These are phyloP conservation scores for Caenorhabditis imperialis DNA, from an alignment of 2,888 invertebrate species.

Conservation along the genomic window DNA sequence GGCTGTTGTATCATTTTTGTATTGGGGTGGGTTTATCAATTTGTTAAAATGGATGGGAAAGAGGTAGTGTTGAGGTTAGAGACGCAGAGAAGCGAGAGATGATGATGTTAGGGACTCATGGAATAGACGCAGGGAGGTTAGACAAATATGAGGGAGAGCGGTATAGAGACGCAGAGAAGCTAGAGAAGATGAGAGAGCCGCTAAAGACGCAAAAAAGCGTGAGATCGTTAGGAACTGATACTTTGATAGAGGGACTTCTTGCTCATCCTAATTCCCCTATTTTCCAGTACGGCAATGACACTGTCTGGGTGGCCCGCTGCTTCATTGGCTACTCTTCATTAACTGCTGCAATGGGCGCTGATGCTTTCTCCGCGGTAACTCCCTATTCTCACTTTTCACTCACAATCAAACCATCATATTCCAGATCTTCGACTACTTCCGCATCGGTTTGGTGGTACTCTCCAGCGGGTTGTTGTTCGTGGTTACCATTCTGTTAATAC, in stretches of 20 bases:
- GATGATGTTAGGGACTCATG: too few species aligned
- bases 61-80: too few species aligned
- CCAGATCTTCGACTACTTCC: conserved; percentile 61
- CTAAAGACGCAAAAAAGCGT: too few species aligned
- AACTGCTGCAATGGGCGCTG: conserved; percentile 55
- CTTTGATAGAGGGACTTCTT: too few species aligned
- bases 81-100: too few species aligned
- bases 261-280: background rate
- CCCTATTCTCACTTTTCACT: background rate
- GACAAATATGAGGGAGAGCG: too few species aligned
- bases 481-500: conserved; percentile 66
- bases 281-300: conserved; percentile 43
- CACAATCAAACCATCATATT: conserved; percentile 5
- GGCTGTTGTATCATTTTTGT: conserved; percentile 67
- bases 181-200: too few species aligned
- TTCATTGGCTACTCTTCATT: conserved; percentile 63
- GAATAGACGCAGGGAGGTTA: too few species aligned
- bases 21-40: conserved; percentile 36
- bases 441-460: conserved; percentile 56
- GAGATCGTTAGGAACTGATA: too few species aligned
- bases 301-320: conserved; percentile 64
- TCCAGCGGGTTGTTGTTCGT: conserved; percentile 63
- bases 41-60: too few species aligned
- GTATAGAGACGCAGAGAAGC: too few species aligned
- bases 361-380: conserved; percentile 54